Conservation (phyloP, 2,113 vertebrate species). For the Cavia porcellus region DNA sequence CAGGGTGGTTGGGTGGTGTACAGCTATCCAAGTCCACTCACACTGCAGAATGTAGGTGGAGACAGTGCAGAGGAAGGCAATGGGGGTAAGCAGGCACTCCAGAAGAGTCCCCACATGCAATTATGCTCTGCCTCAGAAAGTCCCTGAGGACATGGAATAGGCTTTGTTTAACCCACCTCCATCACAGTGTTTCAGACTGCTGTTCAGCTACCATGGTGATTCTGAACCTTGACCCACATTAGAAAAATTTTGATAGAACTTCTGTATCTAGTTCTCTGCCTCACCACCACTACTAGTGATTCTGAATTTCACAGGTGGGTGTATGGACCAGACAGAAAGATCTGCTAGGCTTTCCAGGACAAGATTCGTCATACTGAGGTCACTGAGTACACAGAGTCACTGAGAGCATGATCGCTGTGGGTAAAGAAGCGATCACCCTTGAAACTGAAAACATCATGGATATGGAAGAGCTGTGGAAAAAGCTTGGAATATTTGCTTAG, state of each 20-base stretch:
- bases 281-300: neutral
- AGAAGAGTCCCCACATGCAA: neutral
- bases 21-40: neutral
- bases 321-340: neutral
- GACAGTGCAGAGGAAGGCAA: neutral
- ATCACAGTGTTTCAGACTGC: neutral
- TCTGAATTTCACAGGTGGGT: neutral
- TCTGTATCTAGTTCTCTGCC: neutral
- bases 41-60: neutral
- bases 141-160: neutral
- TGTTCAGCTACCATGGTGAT: neutral
- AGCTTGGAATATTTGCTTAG: conserved; percentile 17
- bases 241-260: neutral
- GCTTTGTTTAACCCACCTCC: neutral
- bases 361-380: neutral
- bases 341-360: neutral
- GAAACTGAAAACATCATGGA: neutral
- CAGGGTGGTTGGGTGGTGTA: neutral
- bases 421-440: conserved; percentile 3
- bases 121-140: neutral
- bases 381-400: neutral
- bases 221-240: neutral
- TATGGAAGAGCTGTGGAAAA: neutral
- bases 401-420: neutral
- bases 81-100: neutral